Percentiles rank a stretch among this genome's conserved stretches.
These are phyloP conservation scores for Bos taurus DNA, from an alignment of 2,113 vertebrate genomes.

Conservation along the genomic window ARS-UCD2.0 NC_037330.1:85046001-85046500, in stretches of 20 bases:
- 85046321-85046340: neutral
- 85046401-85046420: slow-evolving; percentile 60
- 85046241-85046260: neutral
- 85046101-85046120: neutral
- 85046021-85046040: neutral
- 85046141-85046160: neutral
- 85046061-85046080: neutral
- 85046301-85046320: neutral
- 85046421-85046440: slow-evolving; percentile 26
- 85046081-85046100: neutral
- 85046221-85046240: neutral
- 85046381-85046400: neutral
- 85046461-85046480: slow-evolving; percentile 58
- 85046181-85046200: neutral
- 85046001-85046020: neutral
- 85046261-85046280: neutral
- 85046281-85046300: neutral
- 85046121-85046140: neutral
- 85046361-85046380: slow-evolving; percentile 45
- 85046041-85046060: neutral
- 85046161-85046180: neutral
- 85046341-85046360: neutral
- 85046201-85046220: neutral
- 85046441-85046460: neutral
- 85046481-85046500: slow-evolving; percentile 65